Conservation (phyloP, 2,888 invertebrate genomes). For the Epinotia nisella region DNA sequence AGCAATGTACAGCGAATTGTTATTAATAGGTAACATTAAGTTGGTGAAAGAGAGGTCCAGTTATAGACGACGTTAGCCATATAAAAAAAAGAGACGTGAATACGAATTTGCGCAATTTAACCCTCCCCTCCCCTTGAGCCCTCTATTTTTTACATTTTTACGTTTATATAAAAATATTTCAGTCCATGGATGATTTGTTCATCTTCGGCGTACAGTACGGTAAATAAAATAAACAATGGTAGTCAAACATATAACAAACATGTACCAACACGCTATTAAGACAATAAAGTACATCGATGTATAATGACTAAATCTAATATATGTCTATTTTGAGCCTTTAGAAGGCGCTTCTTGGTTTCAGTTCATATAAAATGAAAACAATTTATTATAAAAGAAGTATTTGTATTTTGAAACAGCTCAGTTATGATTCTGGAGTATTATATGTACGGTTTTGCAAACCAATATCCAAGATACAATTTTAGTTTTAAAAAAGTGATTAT, state of each 20-base stretch:
- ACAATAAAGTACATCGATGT: conserved; percentile 13
- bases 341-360: conserved; percentile 1
- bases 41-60: no score
- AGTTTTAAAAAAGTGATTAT: conserved; percentile 8
- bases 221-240: conserved; percentile 21
- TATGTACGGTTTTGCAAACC: neutral
- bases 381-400: conserved; percentile 8
- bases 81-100: neutral
- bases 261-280: conserved; percentile 30
- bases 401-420: neutral
- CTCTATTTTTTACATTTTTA: conserved; percentile 1
- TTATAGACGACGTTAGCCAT: no score
- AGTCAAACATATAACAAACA: conserved; percentile 27
- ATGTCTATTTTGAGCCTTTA: conserved; percentile 4
- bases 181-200: conserved; percentile 23
- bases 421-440: neutral
- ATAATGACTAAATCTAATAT: conserved; percentile 10
- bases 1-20: no score
- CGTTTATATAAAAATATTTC: conserved; percentile 16
- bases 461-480: neutral
- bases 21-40: neutral
- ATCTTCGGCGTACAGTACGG: neutral
- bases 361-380: conserved; percentile 11
- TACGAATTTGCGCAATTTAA: neutral
- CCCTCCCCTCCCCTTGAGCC: neutral